Evolutionary conservation across 1,140 invertebrate species (phyloP).

Genomic region (Lutraria rhynchaena): DNA sequence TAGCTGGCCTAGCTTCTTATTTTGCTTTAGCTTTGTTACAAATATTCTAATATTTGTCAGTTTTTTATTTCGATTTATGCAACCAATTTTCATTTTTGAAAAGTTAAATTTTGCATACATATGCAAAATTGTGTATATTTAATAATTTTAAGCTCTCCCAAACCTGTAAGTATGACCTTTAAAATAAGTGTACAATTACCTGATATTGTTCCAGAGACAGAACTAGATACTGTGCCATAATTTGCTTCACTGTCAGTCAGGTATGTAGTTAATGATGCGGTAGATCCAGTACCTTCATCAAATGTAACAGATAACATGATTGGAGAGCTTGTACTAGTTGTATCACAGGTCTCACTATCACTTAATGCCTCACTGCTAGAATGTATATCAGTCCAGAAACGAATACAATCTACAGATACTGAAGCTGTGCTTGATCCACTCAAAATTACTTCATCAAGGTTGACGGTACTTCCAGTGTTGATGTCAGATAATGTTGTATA

Average conservation of each 20-base stretch:
- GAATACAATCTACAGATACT: conserved; percentile 26
- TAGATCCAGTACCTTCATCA: conserved; percentile 47
- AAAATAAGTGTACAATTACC: neutral
- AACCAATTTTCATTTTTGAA: too few species aligned
- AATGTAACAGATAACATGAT: conserved; percentile 15
- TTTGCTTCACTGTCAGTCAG: neutral
- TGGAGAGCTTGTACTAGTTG: neutral
- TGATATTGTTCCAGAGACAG: neutral
- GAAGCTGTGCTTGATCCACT: neutral
- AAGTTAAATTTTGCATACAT: too few species aligned
- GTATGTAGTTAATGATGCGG: conserved; percentile 1
- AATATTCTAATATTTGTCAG: too few species aligned
- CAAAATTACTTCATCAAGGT: neutral
- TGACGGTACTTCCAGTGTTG: neutral
- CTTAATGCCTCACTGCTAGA: neutral
- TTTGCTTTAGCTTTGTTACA: too few species aligned
- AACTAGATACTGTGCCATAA: neutral
- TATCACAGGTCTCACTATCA: conserved; percentile 21
- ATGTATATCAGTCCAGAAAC: conserved; percentile 6
- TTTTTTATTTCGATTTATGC: too few species aligned
- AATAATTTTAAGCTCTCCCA: neutral
- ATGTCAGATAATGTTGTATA: neutral
- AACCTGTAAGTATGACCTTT: neutral
- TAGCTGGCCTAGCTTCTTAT: too few species aligned
- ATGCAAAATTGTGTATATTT: too few species aligned